Conservation (phyloP, 1,140 invertebrate genomes). For the Cotesia typhae region DNA sequence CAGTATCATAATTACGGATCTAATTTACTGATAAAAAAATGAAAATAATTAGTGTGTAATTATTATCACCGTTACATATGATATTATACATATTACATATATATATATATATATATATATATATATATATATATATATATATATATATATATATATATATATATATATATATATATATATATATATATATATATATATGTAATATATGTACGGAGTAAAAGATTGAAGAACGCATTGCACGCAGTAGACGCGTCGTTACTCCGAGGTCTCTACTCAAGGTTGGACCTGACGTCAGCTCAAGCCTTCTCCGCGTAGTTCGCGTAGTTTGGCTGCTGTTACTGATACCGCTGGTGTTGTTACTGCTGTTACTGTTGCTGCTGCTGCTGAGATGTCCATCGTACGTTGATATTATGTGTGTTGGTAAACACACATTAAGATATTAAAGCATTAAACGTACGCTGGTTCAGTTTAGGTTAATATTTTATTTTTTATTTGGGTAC, state of each 20-base stretch:
- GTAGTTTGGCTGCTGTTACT: neutral
- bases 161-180: slow-evolving; percentile 21
- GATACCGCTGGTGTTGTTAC: too few species aligned
- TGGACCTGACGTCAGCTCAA: slow-evolving; percentile 57
- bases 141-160: slow-evolving; percentile 10
- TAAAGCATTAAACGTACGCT: too few species aligned
- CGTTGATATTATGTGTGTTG: too few species aligned
- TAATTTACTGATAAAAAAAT: neutral
- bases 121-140: slow-evolving; percentile 26
- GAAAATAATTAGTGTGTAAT: too few species aligned
- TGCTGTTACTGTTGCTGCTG: too few species aligned
- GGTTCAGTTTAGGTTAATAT: too few species aligned
- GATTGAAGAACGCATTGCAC: slow-evolving; percentile 38
- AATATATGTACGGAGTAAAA: neutral
- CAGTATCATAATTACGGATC: too few species aligned
- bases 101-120: slow-evolving; percentile 26
- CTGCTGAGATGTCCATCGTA: too few species aligned
- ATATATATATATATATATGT: slow-evolving; percentile 28
- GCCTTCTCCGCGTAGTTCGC: slow-evolving; percentile 27
- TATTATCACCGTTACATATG: neutral
- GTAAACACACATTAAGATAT: too few species aligned
- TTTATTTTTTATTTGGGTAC: too few species aligned
- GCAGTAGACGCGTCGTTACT: slow-evolving; percentile 53
- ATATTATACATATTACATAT: neutral
- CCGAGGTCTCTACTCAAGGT: slow-evolving; percentile 64